Percentiles rank a stretch among this genome's conserved stretches.
Conservation (phyloP, 2,113 vertebrate species). For the Paraplagusia blochii region DNA sequence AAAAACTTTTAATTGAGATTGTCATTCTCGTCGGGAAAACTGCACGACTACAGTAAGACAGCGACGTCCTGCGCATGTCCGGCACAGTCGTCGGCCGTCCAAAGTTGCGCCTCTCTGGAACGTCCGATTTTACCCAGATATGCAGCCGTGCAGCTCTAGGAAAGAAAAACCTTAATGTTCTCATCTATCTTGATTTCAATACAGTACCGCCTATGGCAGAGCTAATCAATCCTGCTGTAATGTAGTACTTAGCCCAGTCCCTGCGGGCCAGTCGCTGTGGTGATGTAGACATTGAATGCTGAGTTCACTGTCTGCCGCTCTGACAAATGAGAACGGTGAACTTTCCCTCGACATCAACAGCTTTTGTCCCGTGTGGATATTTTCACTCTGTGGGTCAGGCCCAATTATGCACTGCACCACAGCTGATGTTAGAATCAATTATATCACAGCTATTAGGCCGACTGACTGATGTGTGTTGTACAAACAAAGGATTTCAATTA, state of each 20-base stretch:
- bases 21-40: conserved; percentile 28
- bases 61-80: not conserved
- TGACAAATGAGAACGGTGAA: conserved; percentile 65
- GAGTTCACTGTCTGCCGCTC: conserved; percentile 31
- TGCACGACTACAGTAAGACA: conserved; percentile 5
- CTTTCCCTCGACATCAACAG: conserved; percentile 59
- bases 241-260: conserved; percentile 51
- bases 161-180: conserved; percentile 32
- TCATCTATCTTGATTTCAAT: conserved; percentile 51
- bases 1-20: conserved; percentile 69
- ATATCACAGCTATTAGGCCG: conserved; percentile 66
- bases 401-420: conserved; percentile 67
- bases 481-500: conserved; percentile 76
- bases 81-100: not conserved
- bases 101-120: conserved; percentile 7
- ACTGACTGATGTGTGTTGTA: conserved; percentile 70
- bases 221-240: conserved; percentile 63
- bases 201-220: conserved; percentile 35
- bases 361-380: conserved; percentile 55
- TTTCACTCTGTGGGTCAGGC: conserved; percentile 58
- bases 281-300: conserved; percentile 37
- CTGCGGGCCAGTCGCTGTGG: conserved; percentile 29
- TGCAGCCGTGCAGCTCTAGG: conserved; percentile 1
- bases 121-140: conserved; percentile 6
- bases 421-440: conserved; percentile 70